Conservation (phyloP, 2,888 invertebrate genomes). For the Zygaena filipendulae region DNA sequence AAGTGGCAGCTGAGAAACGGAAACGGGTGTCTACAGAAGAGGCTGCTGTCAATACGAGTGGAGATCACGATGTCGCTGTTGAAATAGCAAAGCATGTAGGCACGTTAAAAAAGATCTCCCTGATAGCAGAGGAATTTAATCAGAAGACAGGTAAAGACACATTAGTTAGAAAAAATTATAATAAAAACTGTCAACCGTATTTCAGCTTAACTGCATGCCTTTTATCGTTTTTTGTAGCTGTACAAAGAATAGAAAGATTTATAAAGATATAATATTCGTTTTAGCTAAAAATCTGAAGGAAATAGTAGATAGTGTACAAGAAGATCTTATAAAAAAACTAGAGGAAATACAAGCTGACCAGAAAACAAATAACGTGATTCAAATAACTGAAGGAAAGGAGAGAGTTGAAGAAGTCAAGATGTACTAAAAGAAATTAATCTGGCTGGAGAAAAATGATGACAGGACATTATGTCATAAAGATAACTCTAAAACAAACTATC, state of each 20-base stretch:
- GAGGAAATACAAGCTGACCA: conserved; percentile 44
- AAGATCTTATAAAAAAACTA: conserved; percentile 49
- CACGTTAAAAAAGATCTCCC: conserved; percentile 48
- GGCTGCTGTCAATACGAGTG: conserved; percentile 36
- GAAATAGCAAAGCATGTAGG: conserved; percentile 45
- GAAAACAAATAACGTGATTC: conserved; percentile 17
- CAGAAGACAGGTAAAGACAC: conserved; percentile 46
- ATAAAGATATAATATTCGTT: conserved; percentile 13
- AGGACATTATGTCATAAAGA: no score
- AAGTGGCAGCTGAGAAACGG: conserved; percentile 26
- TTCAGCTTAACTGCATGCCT: no score
- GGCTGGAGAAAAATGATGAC: no score
- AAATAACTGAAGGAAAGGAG: conserved; percentile 16
- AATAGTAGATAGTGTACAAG: conserved; percentile 57
- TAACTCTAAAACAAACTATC: no score
- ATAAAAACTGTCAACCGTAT: no score
- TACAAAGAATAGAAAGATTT: neutral
- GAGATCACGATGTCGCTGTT: conserved; percentile 43
- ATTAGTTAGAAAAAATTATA: neutral
- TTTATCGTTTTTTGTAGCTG: no score
- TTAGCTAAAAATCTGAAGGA: conserved; percentile 56
- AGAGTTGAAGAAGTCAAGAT: conserved; percentile 11
- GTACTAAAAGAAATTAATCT: conserved; percentile 3
- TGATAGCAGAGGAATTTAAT: conserved; percentile 61
- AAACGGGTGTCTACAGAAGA: conserved; percentile 28